Evolutionary conservation across 2,888 invertebrate species (phyloP).

Genomic region (Dendrolimus pini): DNA sequence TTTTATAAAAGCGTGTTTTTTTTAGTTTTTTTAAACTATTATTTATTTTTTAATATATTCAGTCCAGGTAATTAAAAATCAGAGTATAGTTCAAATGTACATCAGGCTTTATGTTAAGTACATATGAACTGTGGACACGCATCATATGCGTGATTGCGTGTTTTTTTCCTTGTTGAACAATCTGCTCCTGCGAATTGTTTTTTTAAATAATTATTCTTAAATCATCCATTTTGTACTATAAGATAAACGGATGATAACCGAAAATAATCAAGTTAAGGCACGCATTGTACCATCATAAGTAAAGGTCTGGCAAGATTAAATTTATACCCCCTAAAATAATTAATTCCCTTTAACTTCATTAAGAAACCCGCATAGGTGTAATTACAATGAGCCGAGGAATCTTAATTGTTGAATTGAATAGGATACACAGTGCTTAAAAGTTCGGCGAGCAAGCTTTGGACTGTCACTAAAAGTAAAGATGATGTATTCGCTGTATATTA

Average conservation of each 20-base stretch:
- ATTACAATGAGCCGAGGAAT: constrained; percentile 74
- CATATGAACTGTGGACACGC: too few relatives aligned
- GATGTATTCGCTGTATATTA: not conserved
- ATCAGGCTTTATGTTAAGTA: too few relatives aligned
- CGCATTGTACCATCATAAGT: constrained; percentile 56
- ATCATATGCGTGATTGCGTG: too few relatives aligned
- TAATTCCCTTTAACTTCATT: constrained; percentile 76
- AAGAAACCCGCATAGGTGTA: constrained; percentile 76
- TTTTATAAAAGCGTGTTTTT: too few relatives aligned
- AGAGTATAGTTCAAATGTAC: too few relatives aligned
- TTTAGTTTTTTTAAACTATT: too few relatives aligned
- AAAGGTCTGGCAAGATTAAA: constrained; percentile 67
- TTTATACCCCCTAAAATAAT: constrained; percentile 72
- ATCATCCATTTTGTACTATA: constrained; percentile 5
- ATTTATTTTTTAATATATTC: too few relatives aligned
- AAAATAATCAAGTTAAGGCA: constrained; percentile 42
- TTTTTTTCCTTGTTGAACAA: too few relatives aligned
- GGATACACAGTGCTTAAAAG: constrained; percentile 28
- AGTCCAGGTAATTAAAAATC: too few relatives aligned
- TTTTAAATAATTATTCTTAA: too few relatives aligned
- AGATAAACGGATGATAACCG: constrained; percentile 40
- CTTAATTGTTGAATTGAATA: constrained; percentile 71
- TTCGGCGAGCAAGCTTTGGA: constrained; percentile 2
- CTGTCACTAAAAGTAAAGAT: too few relatives aligned
- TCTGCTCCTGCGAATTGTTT: too few relatives aligned